Base-by-base conservation (phyloP, 2,888 invertebrate genomes). In the Campoplex nolae region DNA sequence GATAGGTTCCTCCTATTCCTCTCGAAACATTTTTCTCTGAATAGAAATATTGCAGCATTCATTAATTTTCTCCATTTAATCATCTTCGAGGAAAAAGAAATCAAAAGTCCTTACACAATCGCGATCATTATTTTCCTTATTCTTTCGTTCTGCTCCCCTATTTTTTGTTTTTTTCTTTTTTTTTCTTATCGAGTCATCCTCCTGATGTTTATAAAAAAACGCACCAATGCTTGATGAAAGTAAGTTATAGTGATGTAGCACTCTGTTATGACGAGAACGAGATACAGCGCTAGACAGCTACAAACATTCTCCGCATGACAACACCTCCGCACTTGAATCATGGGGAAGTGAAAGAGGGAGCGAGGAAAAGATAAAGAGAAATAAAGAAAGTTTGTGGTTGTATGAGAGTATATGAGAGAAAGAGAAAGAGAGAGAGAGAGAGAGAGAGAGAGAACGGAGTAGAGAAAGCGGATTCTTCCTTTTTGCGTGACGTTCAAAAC, bases 401-500 rank as follows among this genome's bases (percentile, higher is more conserved):
- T 42, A 9, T 42, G 62, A 23, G 23, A 23, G 23, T 18, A 16
- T 18, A 42, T 54, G 45, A 18, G 82, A 65, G 73, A 67, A 67
- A 45, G 45, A 68, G 54, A 76, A 35, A 51, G 65, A 58, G 68
- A 38, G n/a, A n/a, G 28, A 54, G 45, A 9, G 71, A 11, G 35
- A 42, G 23, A 23, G 51, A 48, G 32, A 48, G 73, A 38, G 70
- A 70, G 73, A 51, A 73, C 38, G 65, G 65, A 38, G 73, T 9
- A 35, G 51, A 23, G 45, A 79, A 79, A 87, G 79, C 84, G 58
- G 86, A 85, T 90, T 91, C 90, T 91, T 91, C 90, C 90, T 90
- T 92, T 92, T 92, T 91, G 89, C 89, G 90, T 90, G 90, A 90
- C 90, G 91, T 91, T 91, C 90, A 89, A 90, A 91, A 89, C 90